Percentiles rank a stretch among this genome's conserved stretches.
These are phyloP conservation scores for Catostylus mosaicus DNA, from an alignment of 30 jellyfish, hydroid and myxozoan species.

Conservation along the genomic window DNA sequence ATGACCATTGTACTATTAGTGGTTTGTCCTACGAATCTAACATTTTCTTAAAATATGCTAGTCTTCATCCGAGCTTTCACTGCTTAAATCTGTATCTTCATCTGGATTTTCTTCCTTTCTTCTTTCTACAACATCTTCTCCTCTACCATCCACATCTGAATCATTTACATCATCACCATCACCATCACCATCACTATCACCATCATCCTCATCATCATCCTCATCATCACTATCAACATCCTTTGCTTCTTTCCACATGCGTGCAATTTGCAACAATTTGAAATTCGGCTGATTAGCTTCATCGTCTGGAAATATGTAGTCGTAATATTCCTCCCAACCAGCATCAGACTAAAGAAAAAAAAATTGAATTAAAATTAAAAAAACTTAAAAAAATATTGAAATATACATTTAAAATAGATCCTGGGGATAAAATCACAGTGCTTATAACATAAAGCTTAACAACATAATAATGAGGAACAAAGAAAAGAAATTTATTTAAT, in stretches of 20 bases:
- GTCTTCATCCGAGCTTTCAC: conserved; percentile 37
- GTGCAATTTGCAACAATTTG: conserved; percentile 96
- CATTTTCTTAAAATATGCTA: neutral
- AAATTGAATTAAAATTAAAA: neutral
- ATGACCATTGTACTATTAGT: no score
- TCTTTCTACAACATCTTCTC: neutral
- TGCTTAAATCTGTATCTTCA: conserved; percentile 60
- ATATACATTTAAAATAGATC: no score
- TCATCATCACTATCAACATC: conserved; percentile 50
- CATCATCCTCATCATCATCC: no score
- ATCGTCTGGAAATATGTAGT: conserved; percentile 95
- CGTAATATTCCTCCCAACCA: conserved; percentile 99
- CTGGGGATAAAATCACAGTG: no score
- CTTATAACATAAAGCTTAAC: no score
- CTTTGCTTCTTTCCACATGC: conserved; percentile 91
- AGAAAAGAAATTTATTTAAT: no score
- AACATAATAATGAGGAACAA: no score
- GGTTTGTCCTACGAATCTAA: no score
- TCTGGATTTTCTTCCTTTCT: conserved; percentile 28
- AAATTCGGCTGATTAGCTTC: conserved; percentile 94
- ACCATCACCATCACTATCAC: neutral
- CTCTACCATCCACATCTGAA: conserved; percentile 1
- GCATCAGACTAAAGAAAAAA: conserved; percentile 79
- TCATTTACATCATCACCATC: neutral
- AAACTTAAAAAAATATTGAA: conserved; percentile 1